A percentile compares a stretch with the other conserved stretches of the same genome.
phyloP scores from a whole-genome alignment of 2,113 vertebrate genomes.

The Laticauda colubrina region DNA sequence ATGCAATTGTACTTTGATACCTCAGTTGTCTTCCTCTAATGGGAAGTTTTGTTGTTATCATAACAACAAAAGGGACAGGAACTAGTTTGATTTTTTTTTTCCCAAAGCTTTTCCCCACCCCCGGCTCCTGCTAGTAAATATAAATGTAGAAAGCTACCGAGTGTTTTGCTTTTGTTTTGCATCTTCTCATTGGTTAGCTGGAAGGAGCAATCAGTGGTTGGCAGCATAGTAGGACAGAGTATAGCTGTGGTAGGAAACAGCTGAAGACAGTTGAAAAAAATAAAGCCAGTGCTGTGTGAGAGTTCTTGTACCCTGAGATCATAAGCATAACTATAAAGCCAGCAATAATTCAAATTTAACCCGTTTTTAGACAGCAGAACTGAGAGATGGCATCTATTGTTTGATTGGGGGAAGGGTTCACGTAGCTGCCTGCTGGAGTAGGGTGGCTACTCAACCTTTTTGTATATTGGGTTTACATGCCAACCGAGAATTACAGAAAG shows the following conservation, averaged over 20 bases:
- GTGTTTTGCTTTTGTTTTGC: not conserved
- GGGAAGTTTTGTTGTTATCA: not conserved
- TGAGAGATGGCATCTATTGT: not conserved
- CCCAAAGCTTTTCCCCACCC: not conserved
- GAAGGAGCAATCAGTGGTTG: not conserved
- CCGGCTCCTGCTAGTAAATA: not conserved
- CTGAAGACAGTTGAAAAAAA: not conserved
- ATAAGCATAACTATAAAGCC: not conserved
- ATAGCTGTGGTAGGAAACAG: not conserved
- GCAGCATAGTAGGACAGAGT: not conserved
- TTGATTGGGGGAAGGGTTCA: not conserved
- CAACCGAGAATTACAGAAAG: not conserved
- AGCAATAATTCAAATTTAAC: not conserved
- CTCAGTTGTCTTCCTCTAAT: not conserved
- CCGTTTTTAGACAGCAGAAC: not conserved
- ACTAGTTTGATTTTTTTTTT: not conserved
- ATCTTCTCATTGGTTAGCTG: not conserved
- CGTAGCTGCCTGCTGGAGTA: not conserved
- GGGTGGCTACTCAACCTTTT: not conserved
- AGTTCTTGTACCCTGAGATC: not conserved
- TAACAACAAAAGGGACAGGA: not conserved
- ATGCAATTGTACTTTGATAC: not conserved
- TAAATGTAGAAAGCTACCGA: not conserved
- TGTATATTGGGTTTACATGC: not conserved
- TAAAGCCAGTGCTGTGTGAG: not conserved